Evolutionary conservation across 2,113 vertebrate species (phyloP).

Genomic region (Nanger granti): DNA sequence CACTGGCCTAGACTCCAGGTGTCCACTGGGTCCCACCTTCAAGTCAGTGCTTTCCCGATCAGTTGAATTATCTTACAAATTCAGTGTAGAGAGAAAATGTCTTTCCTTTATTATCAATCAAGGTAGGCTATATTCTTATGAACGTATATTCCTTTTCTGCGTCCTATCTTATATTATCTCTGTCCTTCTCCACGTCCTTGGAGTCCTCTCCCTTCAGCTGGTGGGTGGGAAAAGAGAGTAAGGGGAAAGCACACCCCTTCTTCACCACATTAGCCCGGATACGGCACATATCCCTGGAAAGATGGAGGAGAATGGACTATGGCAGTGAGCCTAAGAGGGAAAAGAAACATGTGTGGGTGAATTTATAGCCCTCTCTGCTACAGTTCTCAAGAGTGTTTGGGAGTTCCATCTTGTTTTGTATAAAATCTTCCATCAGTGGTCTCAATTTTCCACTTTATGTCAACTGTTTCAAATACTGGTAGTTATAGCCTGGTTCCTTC

Average conservation of each 20-base stretch:
- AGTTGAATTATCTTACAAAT: background rate
- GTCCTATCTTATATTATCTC: background rate
- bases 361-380: background rate
- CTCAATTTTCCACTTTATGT: background rate
- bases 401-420: background rate
- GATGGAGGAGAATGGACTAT: too few relatives aligned
- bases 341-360: background rate
- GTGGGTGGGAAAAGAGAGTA: background rate
- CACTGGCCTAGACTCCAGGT: background rate
- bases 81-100: background rate
- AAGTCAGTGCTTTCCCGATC: background rate
- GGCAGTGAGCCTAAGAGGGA: background rate
- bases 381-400: background rate
- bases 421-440: background rate
- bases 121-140: background rate
- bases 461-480: background rate
- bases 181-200: background rate
- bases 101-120: background rate
- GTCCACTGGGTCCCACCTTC: background rate
- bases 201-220: background rate
- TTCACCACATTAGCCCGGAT: background rate
- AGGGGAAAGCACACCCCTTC: fast-evolving
- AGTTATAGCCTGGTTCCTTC: background rate
- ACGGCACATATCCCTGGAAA: background rate
- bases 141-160: background rate